Evolutionary conservation across 1,140 invertebrate genomes (phyloP).

Genomic region (Trypoxylus dichotomus): DNA sequence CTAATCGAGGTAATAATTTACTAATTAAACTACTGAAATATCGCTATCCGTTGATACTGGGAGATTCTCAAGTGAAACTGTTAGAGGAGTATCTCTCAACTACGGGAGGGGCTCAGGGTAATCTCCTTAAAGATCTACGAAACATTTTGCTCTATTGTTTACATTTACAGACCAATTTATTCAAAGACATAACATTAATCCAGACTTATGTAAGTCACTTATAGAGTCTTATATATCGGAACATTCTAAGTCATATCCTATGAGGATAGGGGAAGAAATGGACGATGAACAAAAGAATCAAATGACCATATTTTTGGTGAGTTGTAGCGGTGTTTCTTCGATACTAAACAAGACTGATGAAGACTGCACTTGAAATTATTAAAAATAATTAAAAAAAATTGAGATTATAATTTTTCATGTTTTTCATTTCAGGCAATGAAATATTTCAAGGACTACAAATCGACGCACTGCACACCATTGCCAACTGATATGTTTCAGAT

Average conservation of each 20-base stretch:
- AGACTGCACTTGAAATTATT: neutral
- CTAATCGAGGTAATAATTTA: conserved; percentile 87
- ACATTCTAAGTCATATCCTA: conserved; percentile 62
- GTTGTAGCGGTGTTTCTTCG: conserved; percentile 38
- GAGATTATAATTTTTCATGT: conserved; percentile 53
- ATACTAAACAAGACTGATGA: neutral
- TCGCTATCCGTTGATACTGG: conserved; percentile 76
- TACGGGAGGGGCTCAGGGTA: conserved; percentile 41
- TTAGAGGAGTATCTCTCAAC: conserved; percentile 61
- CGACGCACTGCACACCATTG: conserved; percentile 84
- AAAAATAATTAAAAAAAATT: too few species aligned
- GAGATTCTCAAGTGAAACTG: conserved; percentile 56
- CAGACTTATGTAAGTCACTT: conserved; percentile 58
- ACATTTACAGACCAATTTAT: conserved; percentile 42
- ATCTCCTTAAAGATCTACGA: neutral
- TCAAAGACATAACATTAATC: conserved; percentile 47
- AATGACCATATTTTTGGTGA: conserved; percentile 65
- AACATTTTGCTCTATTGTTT: conserved; percentile 29
- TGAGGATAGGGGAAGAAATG: conserved; percentile 63
- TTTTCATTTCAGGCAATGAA: conserved; percentile 57
- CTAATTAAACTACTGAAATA: conserved; percentile 71
- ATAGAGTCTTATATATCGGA: conserved; percentile 62
- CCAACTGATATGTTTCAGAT: conserved; percentile 68
- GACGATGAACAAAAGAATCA: conserved; percentile 57
- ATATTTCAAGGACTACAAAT: conserved; percentile 84